These are phyloP conservation scores for Hipparchia semele DNA, from an alignment of 2,888 invertebrate genomes.

Conservation along the genomic window DNA sequence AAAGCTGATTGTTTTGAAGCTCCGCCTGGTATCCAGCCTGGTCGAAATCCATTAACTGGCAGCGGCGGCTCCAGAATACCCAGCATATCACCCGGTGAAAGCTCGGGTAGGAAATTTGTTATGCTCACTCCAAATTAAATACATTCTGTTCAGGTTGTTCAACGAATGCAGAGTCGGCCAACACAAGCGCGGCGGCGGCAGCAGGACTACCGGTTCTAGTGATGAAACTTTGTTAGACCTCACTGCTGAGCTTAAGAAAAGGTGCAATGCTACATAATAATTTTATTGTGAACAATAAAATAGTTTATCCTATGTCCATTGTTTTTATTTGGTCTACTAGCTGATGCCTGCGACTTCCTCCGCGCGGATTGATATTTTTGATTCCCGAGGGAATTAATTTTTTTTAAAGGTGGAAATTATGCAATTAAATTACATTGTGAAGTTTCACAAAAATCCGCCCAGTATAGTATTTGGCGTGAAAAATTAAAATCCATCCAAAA, in stretches of 20 bases:
- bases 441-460: too few relatives aligned
- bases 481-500: too few relatives aligned
- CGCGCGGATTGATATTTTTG: too few relatives aligned
- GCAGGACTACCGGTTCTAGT: slow-evolving; percentile 66
- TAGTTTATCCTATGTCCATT: background rate
- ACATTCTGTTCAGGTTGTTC: slow-evolving; percentile 70
- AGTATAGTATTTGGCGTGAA: too few relatives aligned
- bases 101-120: slow-evolving; percentile 49
- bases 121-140: slow-evolving; percentile 54
- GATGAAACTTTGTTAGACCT: slow-evolving; percentile 71
- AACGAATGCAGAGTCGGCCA: slow-evolving; percentile 49
- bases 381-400: too few relatives aligned
- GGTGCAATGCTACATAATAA: slow-evolving; percentile 56
- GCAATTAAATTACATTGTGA: too few relatives aligned
- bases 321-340: background rate
- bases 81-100: slow-evolving; percentile 26
- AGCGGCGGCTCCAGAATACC: slow-evolving; percentile 44
- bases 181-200: slow-evolving; percentile 56
- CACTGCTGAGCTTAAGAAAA: slow-evolving; percentile 61
- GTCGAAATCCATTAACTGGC: slow-evolving; percentile 53
- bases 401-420: too few relatives aligned
- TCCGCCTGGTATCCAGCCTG: slow-evolving; percentile 58
- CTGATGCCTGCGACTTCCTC: too few relatives aligned
- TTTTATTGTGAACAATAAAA: slow-evolving; percentile 22
- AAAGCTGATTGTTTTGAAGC: slow-evolving; percentile 75